Conservation (phyloP, 2,797 vertebrate genomes). For the Mus caroli region DNA sequence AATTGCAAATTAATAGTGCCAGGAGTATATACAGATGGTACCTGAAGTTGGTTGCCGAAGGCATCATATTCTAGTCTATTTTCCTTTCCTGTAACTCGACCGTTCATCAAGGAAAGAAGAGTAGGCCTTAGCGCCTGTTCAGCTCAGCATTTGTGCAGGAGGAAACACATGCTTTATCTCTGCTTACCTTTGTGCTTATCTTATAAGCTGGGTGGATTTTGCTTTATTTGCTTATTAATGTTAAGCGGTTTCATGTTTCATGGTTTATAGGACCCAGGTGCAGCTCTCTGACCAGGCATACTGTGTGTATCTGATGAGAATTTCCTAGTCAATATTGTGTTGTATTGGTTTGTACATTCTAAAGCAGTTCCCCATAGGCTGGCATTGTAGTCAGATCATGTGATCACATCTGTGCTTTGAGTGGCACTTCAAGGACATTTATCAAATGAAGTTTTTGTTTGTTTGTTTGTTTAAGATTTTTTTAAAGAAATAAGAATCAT, state of each 20-base stretch:
- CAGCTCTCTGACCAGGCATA: slow-evolving; percentile 73
- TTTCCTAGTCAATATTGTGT: slow-evolving; percentile 77
- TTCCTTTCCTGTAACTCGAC: slow-evolving; percentile 70
- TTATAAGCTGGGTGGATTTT: slow-evolving; percentile 64
- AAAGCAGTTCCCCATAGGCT: slow-evolving; percentile 75
- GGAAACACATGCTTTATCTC: not conserved
- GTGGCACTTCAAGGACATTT: slow-evolving; percentile 83
- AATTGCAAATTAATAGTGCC: slow-evolving; percentile 88
- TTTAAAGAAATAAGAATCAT: slow-evolving; percentile 33
- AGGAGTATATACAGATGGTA: slow-evolving; percentile 86
- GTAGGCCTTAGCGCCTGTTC: slow-evolving; percentile 50
- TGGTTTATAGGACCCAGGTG: slow-evolving; percentile 75
- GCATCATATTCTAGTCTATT: slow-evolving; percentile 72
- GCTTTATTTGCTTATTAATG: slow-evolving; percentile 79
- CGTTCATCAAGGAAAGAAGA: slow-evolving; percentile 51
- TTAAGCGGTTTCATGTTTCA: slow-evolving; percentile 66
- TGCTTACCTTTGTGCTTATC: slow-evolving; percentile 67
- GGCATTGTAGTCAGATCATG: slow-evolving; percentile 67
- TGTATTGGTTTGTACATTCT: slow-evolving; percentile 76
- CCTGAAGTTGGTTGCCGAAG: slow-evolving; percentile 85
- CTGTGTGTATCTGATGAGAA: slow-evolving; percentile 58
- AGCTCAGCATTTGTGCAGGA: not conserved
- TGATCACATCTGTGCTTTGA: slow-evolving; percentile 84
- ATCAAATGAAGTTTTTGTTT: slow-evolving; percentile 69
- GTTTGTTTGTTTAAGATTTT: not conserved